phyloP scores from a whole-genome alignment of 2,113 vertebrate genomes.

The Chaenogobius annularis region DNA sequence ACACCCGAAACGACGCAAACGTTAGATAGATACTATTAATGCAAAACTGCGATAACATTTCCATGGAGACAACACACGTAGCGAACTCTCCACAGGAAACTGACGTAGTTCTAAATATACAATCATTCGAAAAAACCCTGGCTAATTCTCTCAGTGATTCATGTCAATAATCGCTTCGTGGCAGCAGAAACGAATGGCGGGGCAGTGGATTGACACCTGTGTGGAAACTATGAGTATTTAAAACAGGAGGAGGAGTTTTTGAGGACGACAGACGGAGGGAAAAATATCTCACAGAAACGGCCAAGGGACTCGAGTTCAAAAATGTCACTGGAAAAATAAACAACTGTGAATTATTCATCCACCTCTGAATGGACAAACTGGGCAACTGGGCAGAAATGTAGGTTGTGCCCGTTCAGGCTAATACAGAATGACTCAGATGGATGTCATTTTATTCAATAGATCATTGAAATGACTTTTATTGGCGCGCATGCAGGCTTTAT shows the following conservation, averaged over 20 bases:
- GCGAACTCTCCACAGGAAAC: not conserved
- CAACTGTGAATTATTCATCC: slow-evolving; percentile 30
- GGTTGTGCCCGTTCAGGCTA: slow-evolving; percentile 2
- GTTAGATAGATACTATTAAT: not conserved
- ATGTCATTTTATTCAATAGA: not conserved
- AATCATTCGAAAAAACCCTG: not conserved
- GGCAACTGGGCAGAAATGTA: slow-evolving; percentile 15
- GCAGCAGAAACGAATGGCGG: slow-evolving; percentile 19
- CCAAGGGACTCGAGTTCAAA: slow-evolving; percentile 7
- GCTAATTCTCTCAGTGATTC: not conserved
- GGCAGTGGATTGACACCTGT: slow-evolving; percentile 10
- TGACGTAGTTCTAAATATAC: not conserved
- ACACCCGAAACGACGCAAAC: not conserved
- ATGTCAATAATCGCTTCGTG: slow-evolving; percentile 9
- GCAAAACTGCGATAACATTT: not conserved
- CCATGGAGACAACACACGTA: not conserved
- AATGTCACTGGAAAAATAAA: slow-evolving; percentile 18
- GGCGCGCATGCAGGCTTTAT: no score
- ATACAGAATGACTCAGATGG: not conserved
- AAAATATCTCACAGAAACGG: slow-evolving; percentile 25
- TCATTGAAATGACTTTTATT: not conserved
- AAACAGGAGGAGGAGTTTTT: not conserved
- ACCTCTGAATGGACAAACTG: slow-evolving; percentile 5
- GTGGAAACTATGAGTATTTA: slow-evolving; percentile 31
- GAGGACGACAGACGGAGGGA: slow-evolving; percentile 12